These are phyloP conservation scores for Bradypus variegatus DNA, from an alignment of 2,797 vertebrate species.

Conservation along the genomic window DNA sequence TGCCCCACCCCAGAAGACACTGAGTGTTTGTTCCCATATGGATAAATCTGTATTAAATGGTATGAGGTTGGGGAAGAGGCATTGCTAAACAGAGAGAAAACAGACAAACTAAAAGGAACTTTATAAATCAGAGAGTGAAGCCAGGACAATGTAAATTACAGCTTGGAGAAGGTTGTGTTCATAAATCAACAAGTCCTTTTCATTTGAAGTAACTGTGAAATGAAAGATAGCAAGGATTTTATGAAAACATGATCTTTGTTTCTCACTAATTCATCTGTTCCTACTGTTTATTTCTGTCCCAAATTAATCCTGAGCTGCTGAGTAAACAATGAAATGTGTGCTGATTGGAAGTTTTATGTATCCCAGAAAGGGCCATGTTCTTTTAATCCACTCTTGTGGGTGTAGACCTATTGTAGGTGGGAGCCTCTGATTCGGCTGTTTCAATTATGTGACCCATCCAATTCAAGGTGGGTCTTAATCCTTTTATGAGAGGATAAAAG, in stretches of 20 bases:
- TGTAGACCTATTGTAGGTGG: too few species aligned
- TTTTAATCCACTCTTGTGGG: too few species aligned
- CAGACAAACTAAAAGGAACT: neutral
- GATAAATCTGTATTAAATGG: neutral
- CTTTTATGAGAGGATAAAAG: too few species aligned
- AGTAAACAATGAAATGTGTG: neutral
- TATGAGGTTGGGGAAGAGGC: neutral
- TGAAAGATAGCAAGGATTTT: neutral
- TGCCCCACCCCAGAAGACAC: neutral
- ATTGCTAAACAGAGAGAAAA: neutral
- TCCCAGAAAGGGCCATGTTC: too few species aligned
- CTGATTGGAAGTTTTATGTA: too few species aligned
- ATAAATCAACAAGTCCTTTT: neutral
- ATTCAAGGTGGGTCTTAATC: too few species aligned
- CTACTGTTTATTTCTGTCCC: neutral
- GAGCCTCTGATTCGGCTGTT: too few species aligned
- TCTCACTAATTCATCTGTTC: neutral
- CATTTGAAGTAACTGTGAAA: neutral
- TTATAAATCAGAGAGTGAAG: neutral
- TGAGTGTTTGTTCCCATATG: neutral
- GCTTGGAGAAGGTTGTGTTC: neutral
- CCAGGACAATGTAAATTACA: neutral
- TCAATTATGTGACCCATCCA: too few species aligned
- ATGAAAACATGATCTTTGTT: neutral
- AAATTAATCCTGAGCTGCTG: neutral